These are phyloP conservation scores for Rhea pennata DNA, from an alignment of 2,113 vertebrate genomes.

Conservation along the genomic window DNA sequence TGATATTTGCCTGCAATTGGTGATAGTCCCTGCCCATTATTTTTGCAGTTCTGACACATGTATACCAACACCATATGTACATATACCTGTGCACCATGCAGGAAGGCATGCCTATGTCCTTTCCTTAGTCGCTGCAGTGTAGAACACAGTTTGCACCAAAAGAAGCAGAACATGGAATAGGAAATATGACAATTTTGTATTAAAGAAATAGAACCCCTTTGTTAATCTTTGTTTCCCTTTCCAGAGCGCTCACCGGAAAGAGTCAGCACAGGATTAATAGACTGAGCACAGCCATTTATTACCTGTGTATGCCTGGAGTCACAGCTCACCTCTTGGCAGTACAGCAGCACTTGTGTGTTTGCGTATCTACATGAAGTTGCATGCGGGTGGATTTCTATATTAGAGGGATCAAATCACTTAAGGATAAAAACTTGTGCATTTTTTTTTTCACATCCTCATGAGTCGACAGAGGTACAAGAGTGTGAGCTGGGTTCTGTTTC, in stretches of 20 bases:
- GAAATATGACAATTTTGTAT: neutral
- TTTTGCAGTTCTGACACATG: neutral
- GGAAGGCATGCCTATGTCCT: neutral
- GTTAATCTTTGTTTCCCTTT: neutral
- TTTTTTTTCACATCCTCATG: neutral
- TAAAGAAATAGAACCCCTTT: neutral
- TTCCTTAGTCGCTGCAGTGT: neutral
- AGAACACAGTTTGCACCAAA: neutral
- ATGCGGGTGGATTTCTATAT: neutral
- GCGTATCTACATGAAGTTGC: neutral
- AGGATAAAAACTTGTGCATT: neutral
- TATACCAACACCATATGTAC: rapidly evolving
- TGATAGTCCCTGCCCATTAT: neutral
- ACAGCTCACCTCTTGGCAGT: neutral
- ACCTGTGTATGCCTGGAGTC: neutral
- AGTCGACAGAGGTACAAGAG: neutral
- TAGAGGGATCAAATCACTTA: neutral
- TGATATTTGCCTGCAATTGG: no score
- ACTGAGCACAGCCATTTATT: neutral
- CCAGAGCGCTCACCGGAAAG: neutral
- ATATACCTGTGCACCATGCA: rapidly evolving
- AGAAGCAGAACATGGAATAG: rapidly evolving
- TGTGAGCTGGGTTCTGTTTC: neutral
- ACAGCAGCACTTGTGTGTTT: neutral
- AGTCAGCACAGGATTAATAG: neutral